Percentiles rank a stretch among this genome's conserved stretches.
Evolutionary conservation across 2,888 invertebrate genomes (phyloP).

Genomic region (Argyresthia albistria): DNA sequence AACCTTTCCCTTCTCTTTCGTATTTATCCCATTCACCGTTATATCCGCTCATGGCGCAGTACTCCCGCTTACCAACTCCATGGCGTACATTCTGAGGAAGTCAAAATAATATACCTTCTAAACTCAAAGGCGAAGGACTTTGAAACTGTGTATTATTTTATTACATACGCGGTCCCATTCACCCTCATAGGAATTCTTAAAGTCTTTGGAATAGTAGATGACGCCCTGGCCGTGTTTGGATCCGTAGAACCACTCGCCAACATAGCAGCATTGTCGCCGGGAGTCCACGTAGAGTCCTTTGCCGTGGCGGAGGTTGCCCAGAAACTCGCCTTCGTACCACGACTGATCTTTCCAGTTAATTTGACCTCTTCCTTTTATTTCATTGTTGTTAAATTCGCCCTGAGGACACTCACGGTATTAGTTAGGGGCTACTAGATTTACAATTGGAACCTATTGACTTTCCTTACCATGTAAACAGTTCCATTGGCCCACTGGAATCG

Average conservation of each 20-base stretch:
- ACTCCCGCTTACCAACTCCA: constrained; percentile 54
- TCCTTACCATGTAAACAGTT: constrained; percentile 60
- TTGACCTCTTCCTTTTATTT: constrained; percentile 66
- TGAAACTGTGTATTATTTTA: neutral
- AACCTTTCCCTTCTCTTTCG: constrained; percentile 67
- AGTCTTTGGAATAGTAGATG: constrained; percentile 36
- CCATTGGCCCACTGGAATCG: constrained; percentile 73
- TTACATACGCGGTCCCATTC: constrained; percentile 47
- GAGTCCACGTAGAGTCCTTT: constrained; percentile 61
- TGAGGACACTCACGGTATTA: constrained; percentile 17
- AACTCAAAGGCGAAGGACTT: no score
- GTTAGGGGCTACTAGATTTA: neutral
- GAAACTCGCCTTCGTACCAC: constrained; percentile 73
- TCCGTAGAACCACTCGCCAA: constrained; percentile 63
- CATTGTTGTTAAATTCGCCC: constrained; percentile 72
- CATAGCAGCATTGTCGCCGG: constrained; percentile 40
- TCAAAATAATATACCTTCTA: neutral
- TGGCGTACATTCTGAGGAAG: constrained; percentile 46
- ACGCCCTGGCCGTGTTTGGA: constrained; percentile 53
- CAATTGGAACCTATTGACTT: neutral
- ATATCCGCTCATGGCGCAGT: constrained; percentile 53
- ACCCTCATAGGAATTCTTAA: constrained; percentile 49
- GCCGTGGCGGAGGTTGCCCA: constrained; percentile 69
- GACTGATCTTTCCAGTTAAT: constrained; percentile 70
- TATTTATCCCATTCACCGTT: constrained; percentile 69